phyloP scores from a whole-genome alignment of 2,113 vertebrate species.

The Sturnus vulgaris region DNA sequence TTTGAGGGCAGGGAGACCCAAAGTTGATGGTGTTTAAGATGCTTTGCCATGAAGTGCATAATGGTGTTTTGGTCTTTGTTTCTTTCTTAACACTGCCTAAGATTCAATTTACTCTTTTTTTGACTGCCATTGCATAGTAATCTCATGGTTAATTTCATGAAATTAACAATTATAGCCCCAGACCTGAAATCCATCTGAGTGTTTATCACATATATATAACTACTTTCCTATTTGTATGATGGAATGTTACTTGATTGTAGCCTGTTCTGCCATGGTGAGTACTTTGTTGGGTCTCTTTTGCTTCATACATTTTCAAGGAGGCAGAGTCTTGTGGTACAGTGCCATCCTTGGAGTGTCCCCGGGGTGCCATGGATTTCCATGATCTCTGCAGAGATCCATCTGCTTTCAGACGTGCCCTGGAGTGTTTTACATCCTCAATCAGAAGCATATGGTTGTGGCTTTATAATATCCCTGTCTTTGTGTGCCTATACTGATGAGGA shows the following conservation, averaged over 20 bases:
- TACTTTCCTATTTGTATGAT: background rate
- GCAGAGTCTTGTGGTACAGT: background rate
- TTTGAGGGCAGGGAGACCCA: background rate
- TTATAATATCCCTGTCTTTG: background rate
- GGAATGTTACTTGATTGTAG: background rate
- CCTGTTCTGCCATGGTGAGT: background rate
- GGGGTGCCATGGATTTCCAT: background rate
- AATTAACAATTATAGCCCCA: background rate
- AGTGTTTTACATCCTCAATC: background rate
- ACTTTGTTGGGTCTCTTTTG: background rate
- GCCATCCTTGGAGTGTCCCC: background rate
- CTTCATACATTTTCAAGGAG: accelerated
- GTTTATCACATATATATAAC: background rate
- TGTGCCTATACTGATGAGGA: background rate
- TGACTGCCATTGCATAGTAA: background rate
- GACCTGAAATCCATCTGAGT: background rate
- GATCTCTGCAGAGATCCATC: background rate
- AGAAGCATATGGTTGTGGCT: background rate
- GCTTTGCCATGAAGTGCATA: background rate
- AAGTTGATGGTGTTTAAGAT: background rate
- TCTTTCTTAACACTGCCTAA: background rate
- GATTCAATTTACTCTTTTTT: background rate
- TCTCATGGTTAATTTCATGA: background rate
- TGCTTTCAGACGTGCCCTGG: background rate
- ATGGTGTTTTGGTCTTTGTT: background rate